phyloP scores from a whole-genome alignment of 1,140 invertebrate genomes.

The Marisa cornuarietis region DNA sequence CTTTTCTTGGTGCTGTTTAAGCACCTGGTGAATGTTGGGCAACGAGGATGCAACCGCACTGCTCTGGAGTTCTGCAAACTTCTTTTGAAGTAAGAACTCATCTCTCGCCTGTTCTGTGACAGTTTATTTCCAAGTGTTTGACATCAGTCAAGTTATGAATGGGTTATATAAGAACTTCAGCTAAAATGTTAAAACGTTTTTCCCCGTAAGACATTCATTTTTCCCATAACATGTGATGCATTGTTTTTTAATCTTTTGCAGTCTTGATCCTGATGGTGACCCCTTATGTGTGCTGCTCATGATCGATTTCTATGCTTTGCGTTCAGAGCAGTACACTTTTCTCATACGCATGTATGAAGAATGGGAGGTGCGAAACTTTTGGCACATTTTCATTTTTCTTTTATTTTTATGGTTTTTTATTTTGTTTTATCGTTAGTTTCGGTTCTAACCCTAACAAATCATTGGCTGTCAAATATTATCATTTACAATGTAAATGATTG shows the following conservation, averaged over 20 bases:
- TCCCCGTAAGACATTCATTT: too few relatives aligned
- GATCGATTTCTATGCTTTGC: conserved; percentile 88
- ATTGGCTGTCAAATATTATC: not conserved
- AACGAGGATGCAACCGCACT: conserved; percentile 72
- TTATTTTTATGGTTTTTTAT: not conserved
- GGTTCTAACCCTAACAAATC: not conserved
- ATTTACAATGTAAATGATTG: too few relatives aligned
- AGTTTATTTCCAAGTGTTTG: too few relatives aligned
- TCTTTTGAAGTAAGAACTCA: conserved; percentile 61
- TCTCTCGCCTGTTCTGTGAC: conserved; percentile 12
- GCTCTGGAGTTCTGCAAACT: conserved; percentile 69
- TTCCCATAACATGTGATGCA: not conserved
- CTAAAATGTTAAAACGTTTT: too few relatives aligned
- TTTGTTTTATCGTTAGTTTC: not conserved
- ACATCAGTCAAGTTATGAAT: too few relatives aligned
- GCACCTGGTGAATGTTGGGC: conserved; percentile 83
- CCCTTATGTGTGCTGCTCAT: conserved; percentile 83
- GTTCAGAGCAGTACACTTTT: conserved; percentile 85
- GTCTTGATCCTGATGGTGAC: conserved; percentile 84
- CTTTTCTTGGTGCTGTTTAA: conserved; percentile 87
- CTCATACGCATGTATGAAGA: conserved; percentile 73
- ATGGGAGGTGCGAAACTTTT: conserved; percentile 65
- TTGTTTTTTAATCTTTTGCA: conserved; percentile 67
- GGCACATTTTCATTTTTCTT: not conserved
- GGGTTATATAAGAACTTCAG: too few relatives aligned